These are phyloP conservation scores for Struthidea cinerea DNA, from an alignment of 2,113 vertebrate species.

Conservation along the genomic window DNA sequence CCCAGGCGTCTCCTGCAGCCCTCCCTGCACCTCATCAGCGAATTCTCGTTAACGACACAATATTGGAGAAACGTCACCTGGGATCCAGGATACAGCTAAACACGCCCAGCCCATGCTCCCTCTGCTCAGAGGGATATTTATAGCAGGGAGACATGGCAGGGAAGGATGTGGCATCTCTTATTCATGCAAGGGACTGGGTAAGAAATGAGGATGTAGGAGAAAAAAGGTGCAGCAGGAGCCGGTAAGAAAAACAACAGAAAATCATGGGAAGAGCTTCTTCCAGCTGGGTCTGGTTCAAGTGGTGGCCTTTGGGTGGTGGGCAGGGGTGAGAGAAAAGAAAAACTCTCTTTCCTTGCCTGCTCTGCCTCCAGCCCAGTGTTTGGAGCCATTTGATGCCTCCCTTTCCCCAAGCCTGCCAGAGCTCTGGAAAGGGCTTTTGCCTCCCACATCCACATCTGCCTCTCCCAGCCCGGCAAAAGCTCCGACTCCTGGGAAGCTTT, in stretches of 20 bases:
- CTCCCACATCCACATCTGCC: constrained; percentile 39
- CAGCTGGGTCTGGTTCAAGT: neutral
- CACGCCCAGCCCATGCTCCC: neutral
- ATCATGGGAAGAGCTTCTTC: neutral
- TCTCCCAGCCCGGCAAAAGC: neutral
- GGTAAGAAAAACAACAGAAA: neutral
- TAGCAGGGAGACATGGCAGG: constrained; percentile 20
- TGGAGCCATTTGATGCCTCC: neutral
- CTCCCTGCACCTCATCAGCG: constrained; percentile 31
- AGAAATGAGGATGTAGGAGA: neutral
- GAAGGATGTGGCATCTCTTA: constrained; percentile 14
- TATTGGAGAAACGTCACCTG: neutral
- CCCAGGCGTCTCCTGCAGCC: constrained; percentile 5
- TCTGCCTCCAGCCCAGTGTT: neutral
- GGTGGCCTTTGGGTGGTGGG: neutral
- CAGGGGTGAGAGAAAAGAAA: neutral
- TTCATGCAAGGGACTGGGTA: neutral
- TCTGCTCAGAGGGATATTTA: constrained; percentile 1
- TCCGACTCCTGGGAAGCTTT: neutral
- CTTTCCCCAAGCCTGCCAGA: constrained; percentile 8
- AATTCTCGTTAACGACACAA: constrained; percentile 17
- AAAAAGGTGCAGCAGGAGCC: neutral
- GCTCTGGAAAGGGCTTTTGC: neutral
- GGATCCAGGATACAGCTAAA: neutral
- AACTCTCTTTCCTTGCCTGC: neutral